Conservation (phyloP, 1,140 invertebrate genomes). For the Temnothorax curvispinosus region DNA sequence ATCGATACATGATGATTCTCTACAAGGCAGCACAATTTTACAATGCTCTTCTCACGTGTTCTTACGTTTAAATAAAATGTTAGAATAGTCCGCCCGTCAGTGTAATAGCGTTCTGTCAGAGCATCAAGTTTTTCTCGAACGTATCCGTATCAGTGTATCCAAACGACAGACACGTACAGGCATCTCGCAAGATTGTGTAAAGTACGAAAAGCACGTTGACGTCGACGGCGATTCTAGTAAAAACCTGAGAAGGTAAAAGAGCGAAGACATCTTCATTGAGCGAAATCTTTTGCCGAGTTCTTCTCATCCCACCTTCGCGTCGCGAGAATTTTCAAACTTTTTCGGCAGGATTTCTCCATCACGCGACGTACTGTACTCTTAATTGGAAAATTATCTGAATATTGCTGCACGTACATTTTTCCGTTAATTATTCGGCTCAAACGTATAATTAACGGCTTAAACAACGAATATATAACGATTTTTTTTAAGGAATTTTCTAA, state of each 20-base stretch:
- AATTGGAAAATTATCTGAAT: neutral
- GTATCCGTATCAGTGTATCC: constrained; percentile 9
- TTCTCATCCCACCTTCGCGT: neutral
- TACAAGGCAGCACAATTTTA: neutral
- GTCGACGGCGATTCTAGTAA: constrained; percentile 3
- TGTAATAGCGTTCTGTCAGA: neutral
- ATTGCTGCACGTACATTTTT: neutral
- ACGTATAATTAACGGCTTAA: neutral
- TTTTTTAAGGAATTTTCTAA: neutral
- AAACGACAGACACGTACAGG: constrained; percentile 17
- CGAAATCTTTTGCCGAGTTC: constrained; percentile 7
- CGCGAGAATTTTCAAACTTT: constrained; percentile 9
- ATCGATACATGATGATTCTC: neutral
- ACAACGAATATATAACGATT: neutral
- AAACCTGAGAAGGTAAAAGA: constrained; percentile 31
- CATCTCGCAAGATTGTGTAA: constrained; percentile 1
- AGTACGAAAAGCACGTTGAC: constrained; percentile 19
- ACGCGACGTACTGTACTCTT: neutral
- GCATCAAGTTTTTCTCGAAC: constrained; percentile 17
- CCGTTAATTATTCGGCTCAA: neutral
- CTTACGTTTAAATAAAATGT: constrained; percentile 14
- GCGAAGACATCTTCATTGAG: neutral
- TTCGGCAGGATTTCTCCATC: neutral
- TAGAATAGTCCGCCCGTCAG: neutral
- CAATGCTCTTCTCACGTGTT: neutral